phyloP scores from a whole-genome alignment of 2,888 invertebrate genomes.

The Chironomus riparius region DNA sequence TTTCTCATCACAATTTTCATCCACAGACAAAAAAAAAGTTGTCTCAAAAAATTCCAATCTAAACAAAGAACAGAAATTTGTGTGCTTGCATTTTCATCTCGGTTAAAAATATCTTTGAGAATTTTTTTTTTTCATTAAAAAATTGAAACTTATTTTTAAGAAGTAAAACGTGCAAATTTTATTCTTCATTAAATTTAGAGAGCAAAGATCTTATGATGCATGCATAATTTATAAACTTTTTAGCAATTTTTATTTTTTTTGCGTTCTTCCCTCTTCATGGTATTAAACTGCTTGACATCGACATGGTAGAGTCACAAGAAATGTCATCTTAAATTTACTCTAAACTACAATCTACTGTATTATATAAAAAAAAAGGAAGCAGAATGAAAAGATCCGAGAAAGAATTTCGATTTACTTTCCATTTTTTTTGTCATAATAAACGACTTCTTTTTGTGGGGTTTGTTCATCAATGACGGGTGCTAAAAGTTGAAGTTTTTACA shows the following conservation, averaged over 20 bases:
- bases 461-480: no score
- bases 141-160: neutral
- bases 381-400: neutral
- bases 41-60: no score
- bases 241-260: neutral
- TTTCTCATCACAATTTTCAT: no score
- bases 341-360: neutral
- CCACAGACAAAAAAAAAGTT: no score
- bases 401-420: neutral
- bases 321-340: slow-evolving; percentile 3
- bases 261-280: neutral
- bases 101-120: no score
- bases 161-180: neutral
- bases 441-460: neutral
- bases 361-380: neutral
- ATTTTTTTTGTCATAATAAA: no score
- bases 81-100: no score
- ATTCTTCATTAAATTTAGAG: neutral
- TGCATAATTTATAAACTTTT: neutral
- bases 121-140: neutral
- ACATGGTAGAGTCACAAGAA: neutral
- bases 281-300: neutral
- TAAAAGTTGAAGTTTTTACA: no score
- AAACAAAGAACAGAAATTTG: no score
- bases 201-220: neutral